Base-by-base conservation (phyloP, 2,888 invertebrate species). In the Drosophila koepferae region DNA sequence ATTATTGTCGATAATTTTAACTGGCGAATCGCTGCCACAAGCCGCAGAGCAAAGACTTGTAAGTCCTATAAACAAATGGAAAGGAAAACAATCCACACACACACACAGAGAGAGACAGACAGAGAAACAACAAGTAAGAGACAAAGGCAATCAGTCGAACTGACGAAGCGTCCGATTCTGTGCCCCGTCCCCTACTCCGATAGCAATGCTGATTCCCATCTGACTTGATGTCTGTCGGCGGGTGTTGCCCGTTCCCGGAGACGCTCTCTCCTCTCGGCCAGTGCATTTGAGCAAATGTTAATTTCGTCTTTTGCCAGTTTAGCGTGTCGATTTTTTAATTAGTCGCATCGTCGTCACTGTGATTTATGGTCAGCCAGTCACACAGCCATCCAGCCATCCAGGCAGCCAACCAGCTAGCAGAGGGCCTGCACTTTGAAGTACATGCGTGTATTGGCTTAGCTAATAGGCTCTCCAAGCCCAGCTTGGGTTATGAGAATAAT, bases 281-380 rank as follows among this genome's bases (percentile, higher is more conserved):
- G 34, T 41, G 36, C 48, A 9, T 43, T 49, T 34, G 63, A 72
- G 84, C 77, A 77, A 87, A 90, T 90, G 86, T 90, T 89, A 90
- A 86, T 87, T 90, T 80, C 73, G 89, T 77, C 89, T 89, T 78
- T 82, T 80, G 90, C 89, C 89, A 86, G 90, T 86, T 87, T 83
- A 89, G 87, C 90, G 87, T 87, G 87, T 86, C 90, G 90, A 87
- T 87, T 87, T 87, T 87, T 87, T 87, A 87, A 87, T 87, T 87
- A 87, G 90, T 89, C 90, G 82, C 89, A 83, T 83, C 86, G 83
- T 86, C 82, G 87, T 90, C 89, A 74, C 74, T 80, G 86, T 87
- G 87, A 87, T 87, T 87, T 87, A 87, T 87, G 86, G 79, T 41
- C 82, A 64, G 59, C 59, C 77, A 77, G 54, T 44, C 70, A 64